A percentile compares a stretch with the other conserved stretches of the same genome.
These are phyloP conservation scores for Rachycentron canadum DNA, from an alignment of 2,797 vertebrate genomes.

Conservation along the genomic window DNA sequence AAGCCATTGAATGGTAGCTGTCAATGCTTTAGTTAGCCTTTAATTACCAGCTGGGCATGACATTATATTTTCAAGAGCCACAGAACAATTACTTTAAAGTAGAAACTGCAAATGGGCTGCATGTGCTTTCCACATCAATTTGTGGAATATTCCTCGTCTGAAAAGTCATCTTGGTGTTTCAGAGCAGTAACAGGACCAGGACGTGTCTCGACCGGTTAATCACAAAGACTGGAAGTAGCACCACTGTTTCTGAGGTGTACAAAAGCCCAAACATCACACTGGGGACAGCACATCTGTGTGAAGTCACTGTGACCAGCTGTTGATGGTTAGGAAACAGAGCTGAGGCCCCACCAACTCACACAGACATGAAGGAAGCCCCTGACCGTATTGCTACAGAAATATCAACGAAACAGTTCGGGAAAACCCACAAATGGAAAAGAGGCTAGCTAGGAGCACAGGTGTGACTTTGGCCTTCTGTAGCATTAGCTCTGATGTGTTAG, in stretches of 20 bases:
- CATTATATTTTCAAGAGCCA: conserved; percentile 9
- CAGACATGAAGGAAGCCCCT: background rate
- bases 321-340: background rate
- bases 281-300: background rate
- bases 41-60: background rate
- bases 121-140: background rate
- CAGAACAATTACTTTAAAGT: background rate
- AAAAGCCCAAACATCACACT: background rate
- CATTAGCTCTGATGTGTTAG: background rate
- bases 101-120: background rate
- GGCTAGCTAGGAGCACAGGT: too few species aligned
- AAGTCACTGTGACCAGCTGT: background rate
- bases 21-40: conserved; percentile 12
- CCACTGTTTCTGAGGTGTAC: background rate
- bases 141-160: background rate
- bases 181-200: too few species aligned
- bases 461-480: too few species aligned
- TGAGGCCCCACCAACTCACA: too few species aligned
- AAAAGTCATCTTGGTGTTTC: background rate
- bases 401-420: too few species aligned
- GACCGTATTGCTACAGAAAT: background rate
- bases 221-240: background rate
- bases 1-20: background rate
- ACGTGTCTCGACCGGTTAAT: background rate
- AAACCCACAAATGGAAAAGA: too few species aligned